Conservation (phyloP, 1,140 invertebrate species). For the Apis florea region DNA sequence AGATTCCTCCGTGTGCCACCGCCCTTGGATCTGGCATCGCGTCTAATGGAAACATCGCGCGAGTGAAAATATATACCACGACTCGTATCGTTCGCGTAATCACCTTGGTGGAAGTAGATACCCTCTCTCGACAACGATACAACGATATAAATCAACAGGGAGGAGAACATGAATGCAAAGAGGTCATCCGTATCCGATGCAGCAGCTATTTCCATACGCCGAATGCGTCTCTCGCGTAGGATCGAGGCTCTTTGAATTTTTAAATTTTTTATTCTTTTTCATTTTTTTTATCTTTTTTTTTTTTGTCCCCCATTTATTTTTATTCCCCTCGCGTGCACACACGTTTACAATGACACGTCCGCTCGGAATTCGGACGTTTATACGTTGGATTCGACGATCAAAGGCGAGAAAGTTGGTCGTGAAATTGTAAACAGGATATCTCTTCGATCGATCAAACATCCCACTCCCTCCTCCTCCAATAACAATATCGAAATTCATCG, state of each 20-base stretch:
- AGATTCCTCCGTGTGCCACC: background rate
- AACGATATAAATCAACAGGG: conserved; percentile 57
- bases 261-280: background rate
- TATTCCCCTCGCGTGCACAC: background rate
- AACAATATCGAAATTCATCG: background rate
- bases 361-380: background rate
- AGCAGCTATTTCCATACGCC: background rate
- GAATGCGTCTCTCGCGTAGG: background rate
- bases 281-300: conserved; percentile 3
- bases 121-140: background rate
- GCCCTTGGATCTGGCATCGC: background rate
- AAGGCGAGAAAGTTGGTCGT: background rate
- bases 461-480: background rate
- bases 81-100: conserved; percentile 53
- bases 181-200: conserved; percentile 27
- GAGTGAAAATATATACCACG: conserved; percentile 4
- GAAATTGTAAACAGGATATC: background rate
- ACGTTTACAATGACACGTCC: background rate
- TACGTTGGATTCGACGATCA: background rate
- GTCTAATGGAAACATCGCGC: conserved; percentile 46
- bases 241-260: conserved; percentile 8
- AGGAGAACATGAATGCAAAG: conserved; percentile 31
- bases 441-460: background rate
- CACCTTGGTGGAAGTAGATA: conserved; percentile 37
- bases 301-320: background rate